Percentiles rank a stretch among this genome's conserved stretches.
Evolutionary conservation across 2,888 invertebrate species (phyloP).

Genomic region (Urechis unicinctus): DNA sequence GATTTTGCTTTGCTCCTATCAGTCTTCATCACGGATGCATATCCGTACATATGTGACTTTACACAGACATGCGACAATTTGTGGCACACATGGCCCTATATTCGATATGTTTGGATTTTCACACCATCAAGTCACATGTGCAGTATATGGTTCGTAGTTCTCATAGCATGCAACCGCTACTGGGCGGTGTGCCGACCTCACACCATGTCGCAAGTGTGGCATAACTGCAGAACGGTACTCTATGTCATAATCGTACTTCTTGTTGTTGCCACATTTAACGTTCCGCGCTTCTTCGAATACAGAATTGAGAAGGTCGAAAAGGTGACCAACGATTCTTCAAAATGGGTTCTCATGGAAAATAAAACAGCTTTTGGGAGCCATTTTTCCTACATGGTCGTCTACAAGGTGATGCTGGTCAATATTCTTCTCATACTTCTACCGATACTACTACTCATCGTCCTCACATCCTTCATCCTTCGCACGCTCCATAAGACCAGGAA

Average conservation of each 20-base stretch:
- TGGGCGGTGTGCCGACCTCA: constrained; percentile 25
- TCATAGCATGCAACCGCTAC: constrained; percentile 23
- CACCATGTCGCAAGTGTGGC: constrained; percentile 17
- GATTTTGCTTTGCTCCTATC: constrained; percentile 22
- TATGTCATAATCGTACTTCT: constrained; percentile 18
- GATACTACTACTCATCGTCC: constrained; percentile 15
- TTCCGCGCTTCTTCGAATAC: constrained; percentile 25
- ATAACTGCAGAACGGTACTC: constrained; percentile 14
- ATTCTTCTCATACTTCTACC: constrained; percentile 20
- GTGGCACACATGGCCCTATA: constrained; percentile 22
- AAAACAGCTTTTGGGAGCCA: constrained; percentile 18
- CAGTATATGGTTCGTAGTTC: constrained; percentile 24
- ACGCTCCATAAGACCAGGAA: constrained; percentile 4
- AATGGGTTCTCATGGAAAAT: constrained; percentile 4
- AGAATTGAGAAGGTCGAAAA: constrained; percentile 4
- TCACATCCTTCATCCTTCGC: constrained; percentile 19
- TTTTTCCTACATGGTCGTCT: constrained; percentile 17
- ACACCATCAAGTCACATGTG: constrained; percentile 24
- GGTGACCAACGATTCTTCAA: too few species aligned
- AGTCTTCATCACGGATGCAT: constrained; percentile 22
- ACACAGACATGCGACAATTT: constrained; percentile 17
- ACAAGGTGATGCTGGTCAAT: constrained; percentile 22
- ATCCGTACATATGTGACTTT: constrained; percentile 23
- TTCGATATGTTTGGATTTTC: constrained; percentile 23
- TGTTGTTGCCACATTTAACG: constrained; percentile 19